These are phyloP conservation scores for Eufriesea mexicana DNA, from an alignment of 1,140 invertebrate genomes.

Conservation along the genomic window DNA sequence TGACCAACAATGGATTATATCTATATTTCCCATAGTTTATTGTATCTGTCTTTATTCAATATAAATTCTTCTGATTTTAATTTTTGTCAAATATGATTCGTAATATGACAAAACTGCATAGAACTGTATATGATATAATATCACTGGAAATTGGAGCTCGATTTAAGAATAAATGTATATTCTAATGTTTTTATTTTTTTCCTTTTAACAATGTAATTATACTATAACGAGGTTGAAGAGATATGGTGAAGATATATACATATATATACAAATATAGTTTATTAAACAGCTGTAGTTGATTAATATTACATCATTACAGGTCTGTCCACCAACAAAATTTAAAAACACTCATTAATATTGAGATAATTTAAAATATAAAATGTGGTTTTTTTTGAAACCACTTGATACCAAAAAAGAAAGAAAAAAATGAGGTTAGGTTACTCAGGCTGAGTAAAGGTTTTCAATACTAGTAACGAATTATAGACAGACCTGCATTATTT, in stretches of 20 bases:
- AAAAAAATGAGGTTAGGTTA: neutral
- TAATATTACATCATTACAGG: conserved; percentile 9
- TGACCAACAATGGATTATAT: conserved; percentile 3
- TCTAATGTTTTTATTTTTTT: conserved; percentile 11
- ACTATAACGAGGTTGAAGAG: neutral
- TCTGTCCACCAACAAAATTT: neutral
- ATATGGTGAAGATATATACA: neutral
- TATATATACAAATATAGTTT: neutral
- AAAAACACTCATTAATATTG: neutral
- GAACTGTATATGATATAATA: neutral
- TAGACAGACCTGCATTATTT: neutral
- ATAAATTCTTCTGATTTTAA: neutral
- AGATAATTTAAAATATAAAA: no score
- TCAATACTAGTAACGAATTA: neutral
- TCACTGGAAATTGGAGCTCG: conserved; percentile 3
- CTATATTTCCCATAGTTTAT: neutral
- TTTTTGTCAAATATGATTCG: no score
- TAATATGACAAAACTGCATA: neutral
- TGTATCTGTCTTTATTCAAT: neutral
- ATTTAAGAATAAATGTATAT: conserved; percentile 1
- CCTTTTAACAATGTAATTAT: neutral
- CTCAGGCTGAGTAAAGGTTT: neutral
- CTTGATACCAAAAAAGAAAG: no score
- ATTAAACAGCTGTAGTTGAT: conserved; percentile 14
- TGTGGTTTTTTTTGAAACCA: no score